These are phyloP conservation scores for Malthinus seriepunctatus DNA, from an alignment of 2,888 invertebrate species.

Conservation along the genomic window DNA sequence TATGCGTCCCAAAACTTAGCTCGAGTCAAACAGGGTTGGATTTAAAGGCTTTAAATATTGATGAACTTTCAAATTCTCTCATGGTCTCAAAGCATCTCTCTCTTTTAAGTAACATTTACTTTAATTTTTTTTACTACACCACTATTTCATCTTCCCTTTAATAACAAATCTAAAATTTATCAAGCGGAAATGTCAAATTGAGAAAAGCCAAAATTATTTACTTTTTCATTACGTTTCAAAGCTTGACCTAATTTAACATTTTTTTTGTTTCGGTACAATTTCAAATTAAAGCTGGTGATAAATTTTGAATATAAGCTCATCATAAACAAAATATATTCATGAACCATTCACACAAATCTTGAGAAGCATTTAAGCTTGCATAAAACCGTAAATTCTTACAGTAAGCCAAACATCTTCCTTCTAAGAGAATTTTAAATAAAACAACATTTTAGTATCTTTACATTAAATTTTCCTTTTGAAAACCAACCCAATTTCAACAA, in stretches of 20 bases:
- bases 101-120: background rate
- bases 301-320: constrained; percentile 11
- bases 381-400: constrained; percentile 21
- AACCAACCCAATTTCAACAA: constrained; percentile 5
- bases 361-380: constrained; percentile 16
- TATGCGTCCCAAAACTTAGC: constrained; percentile 22
- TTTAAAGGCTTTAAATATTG: constrained; percentile 30
- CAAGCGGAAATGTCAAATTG: background rate
- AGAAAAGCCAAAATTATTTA: background rate
- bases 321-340: constrained; percentile 16
- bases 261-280: background rate
- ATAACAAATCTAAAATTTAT: background rate
- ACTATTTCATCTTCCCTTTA: background rate
- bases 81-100: background rate
- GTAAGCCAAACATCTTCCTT: constrained; percentile 10
- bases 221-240: background rate
- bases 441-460: background rate
- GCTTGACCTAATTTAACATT: too few species aligned
- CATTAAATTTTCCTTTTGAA: constrained; percentile 8
- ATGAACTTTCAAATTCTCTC: constrained; percentile 13
- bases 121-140: background rate
- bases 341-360: constrained; percentile 7
- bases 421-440: constrained; percentile 21
- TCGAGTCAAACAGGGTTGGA: constrained; percentile 24
- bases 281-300: background rate